Evolutionary conservation across 1,140 invertebrate species (phyloP).

Genomic region (Capitella teleta): DNA sequence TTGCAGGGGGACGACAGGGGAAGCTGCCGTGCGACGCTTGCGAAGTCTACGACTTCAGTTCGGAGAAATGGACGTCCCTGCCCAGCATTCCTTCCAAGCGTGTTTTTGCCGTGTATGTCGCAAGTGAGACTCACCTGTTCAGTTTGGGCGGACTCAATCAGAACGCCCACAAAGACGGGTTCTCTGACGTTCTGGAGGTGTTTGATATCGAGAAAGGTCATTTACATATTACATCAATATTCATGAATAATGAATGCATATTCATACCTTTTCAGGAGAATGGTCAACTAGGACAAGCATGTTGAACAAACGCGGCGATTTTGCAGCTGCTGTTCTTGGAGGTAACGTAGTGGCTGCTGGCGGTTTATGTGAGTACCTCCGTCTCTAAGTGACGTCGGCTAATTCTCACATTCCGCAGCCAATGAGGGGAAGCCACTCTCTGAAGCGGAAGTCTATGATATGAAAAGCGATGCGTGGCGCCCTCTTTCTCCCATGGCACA

Average conservation of each 20-base stretch:
- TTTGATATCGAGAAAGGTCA: conserved; percentile 31
- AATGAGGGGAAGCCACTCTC: conserved; percentile 30
- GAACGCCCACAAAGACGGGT: conserved; percentile 19
- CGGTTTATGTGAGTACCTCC: conserved; percentile 13
- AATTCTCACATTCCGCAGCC: conserved; percentile 24
- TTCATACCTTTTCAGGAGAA: conserved; percentile 18
- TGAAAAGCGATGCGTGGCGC: conserved; percentile 23
- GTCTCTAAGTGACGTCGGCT: not conserved
- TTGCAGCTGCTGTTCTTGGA: conserved; percentile 27
- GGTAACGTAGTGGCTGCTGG: conserved; percentile 32
- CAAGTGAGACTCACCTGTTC: conserved; percentile 27
- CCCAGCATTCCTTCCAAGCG: conserved; percentile 31
- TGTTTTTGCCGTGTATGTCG: conserved; percentile 34
- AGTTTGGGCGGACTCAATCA: conserved; percentile 36
- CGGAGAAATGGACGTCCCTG: conserved; percentile 27
- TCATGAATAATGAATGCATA: not conserved
- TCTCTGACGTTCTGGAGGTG: conserved; percentile 32
- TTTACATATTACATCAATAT: not conserved
- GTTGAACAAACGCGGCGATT: conserved; percentile 33
- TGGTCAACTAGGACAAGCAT: conserved; percentile 25
- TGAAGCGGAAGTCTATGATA: conserved; percentile 27
- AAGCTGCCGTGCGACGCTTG: conserved; percentile 28
- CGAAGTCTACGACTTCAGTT: conserved; percentile 33
- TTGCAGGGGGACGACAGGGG: conserved; percentile 36
- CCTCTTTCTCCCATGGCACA: conserved; percentile 19